Base-by-base conservation (phyloP, 1,140 invertebrate species). In the Eumeta japonica region DNA sequence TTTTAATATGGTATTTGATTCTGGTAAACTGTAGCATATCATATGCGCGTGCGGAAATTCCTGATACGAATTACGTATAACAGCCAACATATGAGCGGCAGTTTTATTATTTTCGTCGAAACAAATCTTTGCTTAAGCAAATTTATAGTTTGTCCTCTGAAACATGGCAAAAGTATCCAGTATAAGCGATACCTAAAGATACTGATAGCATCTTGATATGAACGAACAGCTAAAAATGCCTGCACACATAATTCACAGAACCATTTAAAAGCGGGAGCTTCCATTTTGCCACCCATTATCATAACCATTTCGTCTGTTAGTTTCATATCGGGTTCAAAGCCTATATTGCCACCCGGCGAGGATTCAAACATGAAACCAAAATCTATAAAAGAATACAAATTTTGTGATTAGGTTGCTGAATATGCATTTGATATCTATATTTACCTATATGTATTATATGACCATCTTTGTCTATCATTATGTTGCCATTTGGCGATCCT, bases 281-380 rank as follows among this genome's bases (percentile, higher is more conserved):
- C 97, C 84, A 96, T 92, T 76, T 94, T 96, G 0, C 96, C 95
- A 10, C 97, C 97, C 97, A 99, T 99, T 11, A 99, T 92, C 81
- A 94, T 90, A 10, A 99, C 91, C 97, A 99, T 99, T 75, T 99
- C 97, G 65, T 97, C 92, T 0, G 96, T 98, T 10, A 99, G 76
- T 63, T 99, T 99, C 52, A 99, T 98, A 62, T 99, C 95, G 0
- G 97, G 96, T 70, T 99, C 97, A 75, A 98, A 99, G 30, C 97
- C 94, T 15, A 99, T 79, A 76, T 99, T 99, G 1, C 96, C 96
- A 31, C 97, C 97, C 0, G 97, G 97, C 0, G 94, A 98, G 36
- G 93, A 98, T 62, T 99, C 97, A 76, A 99, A 99, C 95, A 99
- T 98, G 63, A 99, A 99, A 2, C 97, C 97, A 79, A 99, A 99